Evolutionary conservation across 1,140 invertebrate species (phyloP), one percentile per base, ranked within the genome.

Genomic region (Drosophila mojavensis): DNA sequence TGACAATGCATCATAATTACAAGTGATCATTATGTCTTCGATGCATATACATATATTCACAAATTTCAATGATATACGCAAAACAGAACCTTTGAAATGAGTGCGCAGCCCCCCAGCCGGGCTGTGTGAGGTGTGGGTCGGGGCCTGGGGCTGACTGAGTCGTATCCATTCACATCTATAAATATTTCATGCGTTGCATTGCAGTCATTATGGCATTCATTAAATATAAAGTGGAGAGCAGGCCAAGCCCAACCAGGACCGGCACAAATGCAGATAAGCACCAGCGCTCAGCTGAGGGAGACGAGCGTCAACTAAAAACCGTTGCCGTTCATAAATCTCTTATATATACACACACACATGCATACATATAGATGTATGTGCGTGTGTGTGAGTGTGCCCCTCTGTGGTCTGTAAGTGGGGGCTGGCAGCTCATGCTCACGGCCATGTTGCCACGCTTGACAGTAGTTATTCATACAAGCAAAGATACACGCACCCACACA

Each of bases 151-250:
- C 51, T 56, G 50, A 17, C 26, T 65, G 64, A 24, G 45, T 28
- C 39, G 54, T 51, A 72, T 71, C 63, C 72, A 79, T 73, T 68
- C 78, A 79, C 69, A 83, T 79, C 79, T 83, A 89, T 89, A 84
- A 88, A 88, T 88, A 88, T 88, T 88, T 88, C 66, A 88, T 88
- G 84, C 73, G 74, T 88, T 88, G 84, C 84, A 89, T 79, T 89
- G 84, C 84, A 88, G 84, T 88, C 84, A 88, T 88, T 89, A 88
- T 88, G 84, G 80, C 78, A 88, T 88, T 88, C 84, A 88, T 88
- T 88, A 88, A 84, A 89, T 89, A 88, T 80, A 77, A 67, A 89
- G 68, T 79, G 73, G 58, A 79, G 65, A 43, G 45, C 71, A 56
- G 48, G 15, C 17, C 58, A 47, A 33, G 50, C 13, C 50, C 65